A percentile compares a stretch with the other conserved stretches of the same genome.
These are phyloP conservation scores for Chelidonichthys spinosus DNA, from an alignment of 2,797 vertebrate species.

Conservation along the genomic window DNA sequence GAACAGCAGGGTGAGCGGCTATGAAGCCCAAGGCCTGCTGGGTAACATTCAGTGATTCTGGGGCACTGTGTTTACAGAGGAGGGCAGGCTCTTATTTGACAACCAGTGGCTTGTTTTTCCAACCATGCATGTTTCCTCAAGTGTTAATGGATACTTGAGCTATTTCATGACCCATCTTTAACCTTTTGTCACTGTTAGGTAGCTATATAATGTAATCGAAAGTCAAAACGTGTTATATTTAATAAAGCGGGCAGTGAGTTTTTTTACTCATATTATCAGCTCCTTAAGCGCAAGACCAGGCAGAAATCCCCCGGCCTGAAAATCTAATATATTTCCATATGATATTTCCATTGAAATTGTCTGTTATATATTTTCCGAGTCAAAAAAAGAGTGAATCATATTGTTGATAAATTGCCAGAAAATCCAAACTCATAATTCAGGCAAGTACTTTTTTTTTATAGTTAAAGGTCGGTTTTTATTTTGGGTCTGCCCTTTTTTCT, in stretches of 20 bases:
- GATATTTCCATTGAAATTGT: constrained; percentile 59
- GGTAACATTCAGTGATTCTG: constrained; percentile 32
- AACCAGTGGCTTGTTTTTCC: constrained; percentile 51
- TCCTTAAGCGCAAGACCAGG: constrained; percentile 60
- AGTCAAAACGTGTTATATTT: constrained; percentile 51
- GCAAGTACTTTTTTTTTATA: constrained; percentile 51
- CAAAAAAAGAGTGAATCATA: constrained; percentile 34
- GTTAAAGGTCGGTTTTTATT: constrained; percentile 35
- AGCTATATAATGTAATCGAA: constrained; percentile 47
- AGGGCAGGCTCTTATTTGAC: constrained; percentile 50
- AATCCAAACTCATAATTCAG: constrained; percentile 55
- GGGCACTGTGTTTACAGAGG: constrained; percentile 38
- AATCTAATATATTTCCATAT: constrained; percentile 54
- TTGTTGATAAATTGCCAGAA: constrained; percentile 41
- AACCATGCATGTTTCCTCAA: constrained; percentile 50
- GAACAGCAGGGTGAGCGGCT: constrained; percentile 27
- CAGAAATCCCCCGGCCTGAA: constrained; percentile 45
- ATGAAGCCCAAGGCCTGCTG: constrained; percentile 15
- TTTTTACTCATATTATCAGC: constrained; percentile 62
- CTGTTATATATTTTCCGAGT: constrained; percentile 43
- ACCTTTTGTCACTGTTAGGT: constrained; percentile 45
- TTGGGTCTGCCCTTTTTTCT: background rate
- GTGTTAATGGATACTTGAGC: constrained; percentile 61
- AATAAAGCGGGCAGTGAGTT: constrained; percentile 37
- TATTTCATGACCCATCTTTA: constrained; percentile 45